Conservation (phyloP, 1,140 invertebrate species). For the Prorops nasuta region DNA sequence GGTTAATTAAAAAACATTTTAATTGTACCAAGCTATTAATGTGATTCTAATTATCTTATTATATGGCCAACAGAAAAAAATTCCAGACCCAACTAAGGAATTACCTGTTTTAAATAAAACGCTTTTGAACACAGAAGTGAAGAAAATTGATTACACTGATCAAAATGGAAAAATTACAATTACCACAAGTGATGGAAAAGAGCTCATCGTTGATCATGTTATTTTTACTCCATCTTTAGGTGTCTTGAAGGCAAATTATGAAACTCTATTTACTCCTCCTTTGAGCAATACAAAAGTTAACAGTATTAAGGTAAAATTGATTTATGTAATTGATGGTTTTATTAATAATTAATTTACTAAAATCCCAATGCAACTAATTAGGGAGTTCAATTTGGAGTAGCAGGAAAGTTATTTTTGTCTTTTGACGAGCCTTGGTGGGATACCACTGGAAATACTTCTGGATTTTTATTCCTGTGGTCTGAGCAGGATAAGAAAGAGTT, state of each 20-base stretch:
- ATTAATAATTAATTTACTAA: conserved; percentile 12
- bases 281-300: conserved; percentile 38
- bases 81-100: conserved; percentile 31
- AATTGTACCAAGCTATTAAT: no score
- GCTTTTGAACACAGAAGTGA: conserved; percentile 39
- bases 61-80: conserved; percentile 36
- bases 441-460: conserved; percentile 22
- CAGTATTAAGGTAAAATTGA: conserved; percentile 36
- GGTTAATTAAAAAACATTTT: no score
- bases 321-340: conserved; percentile 3
- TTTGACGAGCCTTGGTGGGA: conserved; percentile 67
- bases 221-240: conserved; percentile 56
- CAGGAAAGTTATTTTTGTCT: conserved; percentile 70
- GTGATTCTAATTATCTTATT: no score
- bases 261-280: conserved; percentile 44
- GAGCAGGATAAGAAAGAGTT: conserved; percentile 48
- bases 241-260: conserved; percentile 47
- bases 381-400: conserved; percentile 60
- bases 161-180: conserved; percentile 30
- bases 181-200: conserved; percentile 35
- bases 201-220: conserved; percentile 42
- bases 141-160: conserved; percentile 33
- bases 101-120: conserved; percentile 40
- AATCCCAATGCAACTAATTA: no score
- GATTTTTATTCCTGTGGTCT: conserved; percentile 58